Conservation (phyloP, 1,140 invertebrate species). For the Notospermus geniculatus region DNA sequence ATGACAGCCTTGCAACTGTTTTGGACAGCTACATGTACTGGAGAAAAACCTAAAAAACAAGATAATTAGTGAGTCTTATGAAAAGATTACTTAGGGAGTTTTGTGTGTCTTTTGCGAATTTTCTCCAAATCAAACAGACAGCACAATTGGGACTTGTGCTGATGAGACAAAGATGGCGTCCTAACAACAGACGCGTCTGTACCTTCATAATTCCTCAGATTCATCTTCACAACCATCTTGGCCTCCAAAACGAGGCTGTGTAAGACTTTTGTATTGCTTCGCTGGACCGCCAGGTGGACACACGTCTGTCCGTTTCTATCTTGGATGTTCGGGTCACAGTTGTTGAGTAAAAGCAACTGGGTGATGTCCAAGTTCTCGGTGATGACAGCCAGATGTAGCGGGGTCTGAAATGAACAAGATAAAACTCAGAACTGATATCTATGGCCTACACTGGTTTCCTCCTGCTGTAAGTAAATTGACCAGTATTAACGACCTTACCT, state of each 20-base stretch:
- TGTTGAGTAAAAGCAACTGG: slow-evolving; percentile 9
- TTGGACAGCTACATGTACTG: slow-evolving; percentile 40
- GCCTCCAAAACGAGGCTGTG: slow-evolving; percentile 22
- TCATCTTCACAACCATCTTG: slow-evolving; percentile 25
- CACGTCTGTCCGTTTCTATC: slow-evolving; percentile 33
- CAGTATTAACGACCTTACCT: slow-evolving; percentile 24
- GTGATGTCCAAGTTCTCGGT: neutral
- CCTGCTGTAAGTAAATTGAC: neutral
- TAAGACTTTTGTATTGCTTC: slow-evolving; percentile 21
- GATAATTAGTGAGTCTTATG: no score
- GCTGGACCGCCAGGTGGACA: slow-evolving; percentile 37
- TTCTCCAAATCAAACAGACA: no score
- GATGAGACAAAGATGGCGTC: no score
- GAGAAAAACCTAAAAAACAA: slow-evolving; percentile 40
- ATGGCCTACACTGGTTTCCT: no score
- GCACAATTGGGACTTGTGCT: no score
- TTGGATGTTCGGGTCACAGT: neutral
- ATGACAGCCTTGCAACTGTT: slow-evolving; percentile 30
- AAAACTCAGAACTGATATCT: no score
- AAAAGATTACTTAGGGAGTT: no score
- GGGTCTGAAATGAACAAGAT: slow-evolving; percentile 14
- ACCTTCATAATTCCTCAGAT: slow-evolving; percentile 42
- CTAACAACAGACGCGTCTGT: no score
- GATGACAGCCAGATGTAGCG: slow-evolving; percentile 20
- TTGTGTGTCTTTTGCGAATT: no score